Percentiles rank a stretch among this genome's conserved stretches.
These are phyloP conservation scores for Kryphioiulus occultus DNA, from an alignment of 2,888 invertebrate genomes.

Conservation along the genomic window DNA sequence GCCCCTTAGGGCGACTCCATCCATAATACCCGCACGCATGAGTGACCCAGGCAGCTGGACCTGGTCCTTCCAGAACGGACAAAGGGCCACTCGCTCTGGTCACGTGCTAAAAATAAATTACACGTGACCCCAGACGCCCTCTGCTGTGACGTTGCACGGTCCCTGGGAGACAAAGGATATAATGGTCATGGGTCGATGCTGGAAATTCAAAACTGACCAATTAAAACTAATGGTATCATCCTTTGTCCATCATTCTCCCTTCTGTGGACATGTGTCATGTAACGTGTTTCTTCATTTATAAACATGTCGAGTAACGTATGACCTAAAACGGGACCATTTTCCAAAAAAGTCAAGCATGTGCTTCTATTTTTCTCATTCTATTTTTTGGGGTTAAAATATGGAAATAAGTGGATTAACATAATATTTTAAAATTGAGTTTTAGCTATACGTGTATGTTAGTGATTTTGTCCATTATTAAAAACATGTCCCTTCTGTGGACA, in stretches of 20 bases:
- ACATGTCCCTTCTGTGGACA: too few relatives aligned
- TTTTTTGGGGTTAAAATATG: too few relatives aligned
- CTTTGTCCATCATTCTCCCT: not conserved
- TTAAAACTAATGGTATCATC: not conserved
- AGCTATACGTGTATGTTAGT: too few relatives aligned
- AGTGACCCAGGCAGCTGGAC: constrained; percentile 29
- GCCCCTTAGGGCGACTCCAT: not conserved
- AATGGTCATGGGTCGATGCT: not conserved
- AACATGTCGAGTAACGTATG: too few relatives aligned
- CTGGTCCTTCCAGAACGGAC: not conserved
- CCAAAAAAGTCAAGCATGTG: too few relatives aligned
- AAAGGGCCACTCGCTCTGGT: constrained; percentile 36
- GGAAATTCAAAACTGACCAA: constrained; percentile 27
- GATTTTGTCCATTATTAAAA: too few relatives aligned
- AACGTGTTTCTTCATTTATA: too few relatives aligned
- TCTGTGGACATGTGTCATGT: not conserved
- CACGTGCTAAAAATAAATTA: constrained; percentile 40
- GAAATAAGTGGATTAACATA: too few relatives aligned
- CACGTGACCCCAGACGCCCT: not conserved
- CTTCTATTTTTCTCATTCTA: too few relatives aligned
- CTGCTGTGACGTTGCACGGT: not conserved
- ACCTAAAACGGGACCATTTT: too few relatives aligned
- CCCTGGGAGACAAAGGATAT: not conserved
- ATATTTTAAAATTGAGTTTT: too few relatives aligned
- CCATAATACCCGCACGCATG: not conserved